Evolutionary conservation across 2,888 invertebrate species (phyloP), one percentile per base, ranked within the genome.

Genomic region (Leptinotarsa rubiginosa): DNA sequence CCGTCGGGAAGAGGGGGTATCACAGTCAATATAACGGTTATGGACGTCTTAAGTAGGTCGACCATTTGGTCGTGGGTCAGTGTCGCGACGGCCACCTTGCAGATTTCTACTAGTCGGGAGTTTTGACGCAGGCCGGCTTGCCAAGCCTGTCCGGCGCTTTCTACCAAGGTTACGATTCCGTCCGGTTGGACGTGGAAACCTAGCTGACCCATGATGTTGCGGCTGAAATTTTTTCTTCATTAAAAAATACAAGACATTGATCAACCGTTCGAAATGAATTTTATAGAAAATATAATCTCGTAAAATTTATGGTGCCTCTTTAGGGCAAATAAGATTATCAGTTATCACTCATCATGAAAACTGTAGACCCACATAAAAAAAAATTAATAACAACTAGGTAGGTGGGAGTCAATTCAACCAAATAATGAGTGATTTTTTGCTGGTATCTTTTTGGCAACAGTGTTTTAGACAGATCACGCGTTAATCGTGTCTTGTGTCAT

Each of bases 101-200:
- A 88, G 65, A 88, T 88, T 81, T 98, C 97, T 2, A 98, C 96
- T 78, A 98, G 90, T 18, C 97, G 91, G 69, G 95, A 95, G 75
- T 97, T 97, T 86, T 96, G 96, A 65, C 95, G 89, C 65, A 98
- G 90, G n/a, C 97, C 98, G 2, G 96, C 95, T 74, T 93, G 92
- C 88, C 93, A 93, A 47, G 95, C 94, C 50, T 89, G 89, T 41
- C 92, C 92, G 86, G 91, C 89, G 81, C 89, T 90, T 86, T 97
- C 97, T n/a, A 97, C 83, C 83, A 97, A 95, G 3, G 97, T 97
- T 47, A 98, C 96, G 31, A 98, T 92, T 3, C 98, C 98, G 87
- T 97, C 97, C 18, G 95, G 95, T 84, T 97, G 96, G 52, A 97
- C 96, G 88, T 95, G 95, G 88, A 95, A 95, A 16, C 96, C 97